Evolutionary conservation across 2,888 invertebrate genomes (phyloP), one percentile per base, ranked within the genome.

Genomic region (Noctuana brunneofusca): DNA sequence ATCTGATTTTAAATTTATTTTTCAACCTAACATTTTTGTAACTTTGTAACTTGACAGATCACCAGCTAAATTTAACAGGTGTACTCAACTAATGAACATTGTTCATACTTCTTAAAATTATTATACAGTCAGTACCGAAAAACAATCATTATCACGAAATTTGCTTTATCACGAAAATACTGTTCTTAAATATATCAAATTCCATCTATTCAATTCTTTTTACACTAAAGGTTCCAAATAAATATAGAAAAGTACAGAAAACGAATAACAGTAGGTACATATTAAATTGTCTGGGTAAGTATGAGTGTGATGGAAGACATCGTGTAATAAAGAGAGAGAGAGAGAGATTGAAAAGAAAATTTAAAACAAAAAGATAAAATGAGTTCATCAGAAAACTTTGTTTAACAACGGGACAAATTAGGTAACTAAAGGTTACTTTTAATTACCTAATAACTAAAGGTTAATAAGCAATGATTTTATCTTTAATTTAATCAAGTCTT

Each of bases 11-110:
- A 82, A 75, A 83, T 88, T 90, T 89, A 87, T 87, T 87, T 84
- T 89, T 89, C 90, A 91, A 90, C 87, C 91, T 91, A 91, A 91
- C 90, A 90, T 85, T 82, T 79, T 87, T 81, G 80, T 87, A 89
- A 87, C 86, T 84, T 80, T 79, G 82, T 87, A 89, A 89, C 86
- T 86, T 80, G 85, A 89, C 83, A 86, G 84, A 81, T 81, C 87
- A 90, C 87, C 87, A 85, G 87, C 89, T 90, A 89, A 80, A 76
- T 80, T 73, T 85, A 90, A 90, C 89, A 87, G 89, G 84, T 87
- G 85, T 87, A 88, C 81, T 85, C 81, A 83, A 79, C 84, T 87
- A 88, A 81, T 87, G 89, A 91, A 90, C 90, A 89, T 87, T 85
- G 89, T 91, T 89, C 90, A 90, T 89, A 90, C 86, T 74, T 80